Evolutionary conservation across 30 jellyfish, hydroid and myxozoan genomes (phyloP), one percentile per base, ranked within the genome.

Genomic region (Cassiopea andromeda): DNA sequence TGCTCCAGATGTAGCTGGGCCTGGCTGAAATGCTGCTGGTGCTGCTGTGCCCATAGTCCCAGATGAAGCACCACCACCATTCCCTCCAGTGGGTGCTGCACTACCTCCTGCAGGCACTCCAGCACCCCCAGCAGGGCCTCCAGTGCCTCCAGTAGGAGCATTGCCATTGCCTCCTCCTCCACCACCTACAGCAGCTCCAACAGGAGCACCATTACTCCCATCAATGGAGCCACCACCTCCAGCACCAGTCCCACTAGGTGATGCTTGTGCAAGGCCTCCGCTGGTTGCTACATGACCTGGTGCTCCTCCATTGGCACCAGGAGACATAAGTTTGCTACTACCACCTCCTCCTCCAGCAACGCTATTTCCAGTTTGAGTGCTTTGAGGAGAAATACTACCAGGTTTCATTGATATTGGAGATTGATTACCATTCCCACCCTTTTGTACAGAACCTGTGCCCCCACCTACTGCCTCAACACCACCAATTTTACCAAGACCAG

Each of bases 361-460:
- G 1, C 49, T 15, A 18, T 67, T 85, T 8, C 80, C 78, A 79
- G 82, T 88, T 1, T 80, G 71, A 44, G 85, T 92, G 10, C 81
- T 85, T 19, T 47, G 54, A 8, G 79, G 2, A 70, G 54, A 1
- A 4, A 27, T 16, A 5, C 83, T 67, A 4, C 80, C 91, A 1
- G 60, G 79, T 5, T 59, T 75, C 73, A 43, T 27, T 27, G 80
- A 75, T 57, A 82, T 46, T 14, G 78, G 72, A 16, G 92, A 71
- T 82, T 80, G 93, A n/a, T 93, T 93, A 19, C 97, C 97, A 70
- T 90, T 90, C 1, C 97, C 97, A 12, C 97, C 97, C 64, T 83
- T 69, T 43, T 82, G 91, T 17, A 90, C 94, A 12, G 72, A 18
- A 4, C 81, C 82, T 6, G 91, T 92, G 1, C 89, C 88, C 16